Conservation (phyloP, 2,113 vertebrate genomes). For the Tragulus kanchil region DNA sequence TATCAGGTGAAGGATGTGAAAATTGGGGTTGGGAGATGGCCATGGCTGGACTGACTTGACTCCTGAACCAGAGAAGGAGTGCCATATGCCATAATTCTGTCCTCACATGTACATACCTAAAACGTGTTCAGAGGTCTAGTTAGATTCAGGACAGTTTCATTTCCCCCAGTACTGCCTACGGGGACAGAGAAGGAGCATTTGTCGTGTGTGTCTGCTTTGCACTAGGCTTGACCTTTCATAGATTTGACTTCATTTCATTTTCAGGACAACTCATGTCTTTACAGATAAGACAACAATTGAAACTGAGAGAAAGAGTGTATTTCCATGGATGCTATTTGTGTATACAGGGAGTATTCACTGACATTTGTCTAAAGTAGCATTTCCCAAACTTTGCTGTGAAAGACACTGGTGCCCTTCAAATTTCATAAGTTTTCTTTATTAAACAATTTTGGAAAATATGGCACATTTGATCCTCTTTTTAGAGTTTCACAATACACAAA, state of each 20-base stretch:
- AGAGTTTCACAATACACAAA: slow-evolving; percentile 24
- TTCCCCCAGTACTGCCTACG: neutral
- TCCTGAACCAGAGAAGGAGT: neutral
- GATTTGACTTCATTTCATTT: neutral
- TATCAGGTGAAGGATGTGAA: neutral
- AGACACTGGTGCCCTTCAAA: neutral
- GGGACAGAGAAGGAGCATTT: neutral
- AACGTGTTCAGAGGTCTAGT: neutral
- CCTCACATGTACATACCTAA: neutral
- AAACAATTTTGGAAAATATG: slow-evolving; percentile 40
- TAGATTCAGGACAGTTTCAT: neutral
- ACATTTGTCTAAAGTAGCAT: neutral
- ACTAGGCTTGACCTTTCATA: neutral
- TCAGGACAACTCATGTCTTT: neutral
- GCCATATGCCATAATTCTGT: neutral
- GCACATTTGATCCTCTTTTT: neutral
- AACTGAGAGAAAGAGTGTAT: neutral
- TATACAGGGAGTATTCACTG: neutral
- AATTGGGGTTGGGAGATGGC: neutral
- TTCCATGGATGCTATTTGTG: neutral
- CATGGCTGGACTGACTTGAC: neutral
- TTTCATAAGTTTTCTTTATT: neutral
- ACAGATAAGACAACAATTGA: neutral
- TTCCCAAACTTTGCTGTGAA: slow-evolving; percentile 55
- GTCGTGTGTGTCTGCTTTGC: neutral